Conservation (phyloP, 2,888 invertebrate species). For the Cyrtodaria siliqua region DNA sequence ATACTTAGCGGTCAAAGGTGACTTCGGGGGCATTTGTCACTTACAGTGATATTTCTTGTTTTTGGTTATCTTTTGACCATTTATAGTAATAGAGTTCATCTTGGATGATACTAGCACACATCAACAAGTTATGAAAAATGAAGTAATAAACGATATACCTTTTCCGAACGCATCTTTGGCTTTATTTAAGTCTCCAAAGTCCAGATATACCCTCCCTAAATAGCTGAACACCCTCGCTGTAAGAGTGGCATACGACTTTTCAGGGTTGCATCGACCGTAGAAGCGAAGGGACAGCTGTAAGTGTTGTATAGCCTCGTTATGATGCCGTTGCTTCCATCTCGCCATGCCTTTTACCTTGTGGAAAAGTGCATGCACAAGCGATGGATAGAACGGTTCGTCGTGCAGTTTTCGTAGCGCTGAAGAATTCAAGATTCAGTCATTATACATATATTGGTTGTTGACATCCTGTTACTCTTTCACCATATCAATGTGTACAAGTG, state of each 20-base stretch:
- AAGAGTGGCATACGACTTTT: background rate
- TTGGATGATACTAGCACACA: too few species aligned
- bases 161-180: conserved; percentile 12
- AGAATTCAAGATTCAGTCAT: conserved; percentile 7
- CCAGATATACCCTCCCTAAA: conserved; percentile 42
- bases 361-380: conserved; percentile 49
- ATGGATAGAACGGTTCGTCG: conserved; percentile 28
- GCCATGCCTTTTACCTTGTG: conserved; percentile 61
- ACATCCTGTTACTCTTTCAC: too few species aligned
- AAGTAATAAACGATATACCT: too few species aligned
- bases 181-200: conserved; percentile 18
- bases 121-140: too few species aligned
- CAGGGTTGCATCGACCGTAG: conserved; percentile 7
- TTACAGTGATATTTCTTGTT: too few species aligned
- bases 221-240: conserved; percentile 19
- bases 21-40: too few species aligned
- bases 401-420: conserved; percentile 43
- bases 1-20: too few species aligned
- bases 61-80: too few species aligned
- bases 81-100: too few species aligned
- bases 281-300: conserved; percentile 38
- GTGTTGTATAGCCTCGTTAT: conserved; percentile 33
- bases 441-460: too few species aligned
- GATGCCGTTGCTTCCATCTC: conserved; percentile 31
- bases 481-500: too few species aligned